phyloP scores from a whole-genome alignment of 2,797 vertebrate genomes.

The Chelonia mydas region DNA sequence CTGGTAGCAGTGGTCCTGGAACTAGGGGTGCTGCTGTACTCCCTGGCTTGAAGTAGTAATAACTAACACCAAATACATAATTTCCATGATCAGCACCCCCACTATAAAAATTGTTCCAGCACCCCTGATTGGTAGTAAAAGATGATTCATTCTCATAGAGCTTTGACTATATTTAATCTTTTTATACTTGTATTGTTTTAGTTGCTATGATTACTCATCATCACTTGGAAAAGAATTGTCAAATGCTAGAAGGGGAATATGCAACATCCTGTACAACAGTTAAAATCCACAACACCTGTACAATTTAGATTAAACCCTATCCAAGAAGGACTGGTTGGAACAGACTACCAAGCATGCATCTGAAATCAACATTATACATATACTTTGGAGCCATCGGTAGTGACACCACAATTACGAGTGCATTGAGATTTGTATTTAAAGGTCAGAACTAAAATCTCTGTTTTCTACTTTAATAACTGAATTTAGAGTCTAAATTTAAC shows the following conservation, averaged over 20 bases:
- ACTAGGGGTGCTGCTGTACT: too few species aligned
- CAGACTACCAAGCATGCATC: neutral
- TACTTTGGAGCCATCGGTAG: neutral
- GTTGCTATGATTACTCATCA: neutral
- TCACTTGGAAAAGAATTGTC: neutral
- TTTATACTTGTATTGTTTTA: neutral
- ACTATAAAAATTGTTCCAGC: too few species aligned
- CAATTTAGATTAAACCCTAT: neutral
- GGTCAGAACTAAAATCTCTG: neutral
- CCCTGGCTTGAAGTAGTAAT: too few species aligned
- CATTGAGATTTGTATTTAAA: neutral
- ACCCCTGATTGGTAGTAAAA: neutral
- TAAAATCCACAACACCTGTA: neutral
- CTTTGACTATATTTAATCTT: neutral
- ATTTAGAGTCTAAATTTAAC: neutral
- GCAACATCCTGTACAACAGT: neutral
- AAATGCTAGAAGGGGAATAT: neutral
- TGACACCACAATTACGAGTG: accelerated
- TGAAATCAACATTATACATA: slow-evolving; percentile 10
- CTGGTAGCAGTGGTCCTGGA: neutral
- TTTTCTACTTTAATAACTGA: neutral
- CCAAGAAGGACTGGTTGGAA: neutral
- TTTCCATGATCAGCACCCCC: too few species aligned
- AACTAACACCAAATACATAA: too few species aligned
- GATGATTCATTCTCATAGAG: neutral